phyloP scores from a whole-genome alignment of 2,888 invertebrate species.

The Brachylomia viminalis region DNA sequence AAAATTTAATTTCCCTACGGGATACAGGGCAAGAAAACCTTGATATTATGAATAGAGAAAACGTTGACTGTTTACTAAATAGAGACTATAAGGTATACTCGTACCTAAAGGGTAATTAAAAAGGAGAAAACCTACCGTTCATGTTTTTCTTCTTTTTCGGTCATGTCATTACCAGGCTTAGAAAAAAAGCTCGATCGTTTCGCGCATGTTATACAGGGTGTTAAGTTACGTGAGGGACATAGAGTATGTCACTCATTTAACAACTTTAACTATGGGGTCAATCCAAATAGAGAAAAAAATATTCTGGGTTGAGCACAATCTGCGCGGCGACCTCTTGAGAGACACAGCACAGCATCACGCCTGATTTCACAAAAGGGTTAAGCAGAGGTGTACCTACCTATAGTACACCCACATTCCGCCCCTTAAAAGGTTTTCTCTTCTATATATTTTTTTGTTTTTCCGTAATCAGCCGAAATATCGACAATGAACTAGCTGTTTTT shows the following conservation, averaged over 20 bases:
- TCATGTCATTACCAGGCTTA: background rate
- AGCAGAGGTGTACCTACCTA: background rate
- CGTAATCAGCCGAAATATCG: background rate
- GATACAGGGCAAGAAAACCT: constrained; percentile 9
- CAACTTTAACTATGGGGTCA: background rate
- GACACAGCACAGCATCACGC: background rate
- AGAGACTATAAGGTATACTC: background rate
- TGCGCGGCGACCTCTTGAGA: background rate
- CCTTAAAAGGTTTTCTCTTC: background rate
- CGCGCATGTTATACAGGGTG: background rate
- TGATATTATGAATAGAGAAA: constrained; percentile 22
- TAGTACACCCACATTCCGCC: background rate
- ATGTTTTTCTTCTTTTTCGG: background rate
- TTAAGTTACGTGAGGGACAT: background rate
- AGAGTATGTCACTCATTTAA: background rate
- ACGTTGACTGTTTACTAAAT: constrained; percentile 37
- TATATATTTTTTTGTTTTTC: background rate
- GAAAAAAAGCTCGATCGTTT: background rate
- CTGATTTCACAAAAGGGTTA: background rate
- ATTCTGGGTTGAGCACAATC: background rate
- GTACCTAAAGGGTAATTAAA: background rate
- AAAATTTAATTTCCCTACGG: constrained; percentile 51
- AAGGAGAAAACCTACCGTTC: background rate
- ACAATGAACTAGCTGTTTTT: too few species aligned
- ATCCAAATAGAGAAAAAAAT: too few species aligned